A percentile compares a stretch with the other conserved stretches of the same genome.
Evolutionary conservation across 2,113 vertebrate species (phyloP).

Genomic region (Oreotragus oreotragus): DNA sequence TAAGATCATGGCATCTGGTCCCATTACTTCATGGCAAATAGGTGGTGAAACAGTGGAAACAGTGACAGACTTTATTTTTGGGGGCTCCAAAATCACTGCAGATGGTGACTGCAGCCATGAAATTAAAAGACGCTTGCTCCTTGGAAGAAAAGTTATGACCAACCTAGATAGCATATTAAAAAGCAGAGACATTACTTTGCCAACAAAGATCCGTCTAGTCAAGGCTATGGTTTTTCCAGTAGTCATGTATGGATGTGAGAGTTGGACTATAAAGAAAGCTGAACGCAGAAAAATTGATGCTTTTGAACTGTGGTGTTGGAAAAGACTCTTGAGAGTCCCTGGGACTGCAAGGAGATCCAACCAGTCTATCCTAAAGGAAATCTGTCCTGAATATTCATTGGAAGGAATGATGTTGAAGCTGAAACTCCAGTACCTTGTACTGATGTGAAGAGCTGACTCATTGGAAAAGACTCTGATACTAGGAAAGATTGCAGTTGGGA

Average conservation of each 20-base stretch:
- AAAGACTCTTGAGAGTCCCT: background rate
- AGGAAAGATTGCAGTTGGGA: background rate
- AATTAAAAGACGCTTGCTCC: background rate
- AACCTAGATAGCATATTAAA: background rate
- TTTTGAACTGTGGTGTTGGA: background rate
- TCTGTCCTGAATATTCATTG: background rate
- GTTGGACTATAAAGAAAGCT: background rate
- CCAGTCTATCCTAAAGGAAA: background rate
- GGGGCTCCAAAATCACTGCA: background rate
- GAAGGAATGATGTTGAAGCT: background rate
- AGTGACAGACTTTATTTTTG: fast-evolving
- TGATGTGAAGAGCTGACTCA: background rate
- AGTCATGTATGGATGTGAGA: background rate
- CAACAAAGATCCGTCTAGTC: too few relatives aligned
- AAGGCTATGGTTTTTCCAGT: background rate
- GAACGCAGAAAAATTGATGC: background rate
- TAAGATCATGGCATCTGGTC: background rate
- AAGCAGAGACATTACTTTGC: too few relatives aligned
- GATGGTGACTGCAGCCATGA: background rate
- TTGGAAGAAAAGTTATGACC: background rate
- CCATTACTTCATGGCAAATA: background rate
- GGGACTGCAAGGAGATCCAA: background rate
- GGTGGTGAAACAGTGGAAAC: background rate
- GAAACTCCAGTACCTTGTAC: background rate
- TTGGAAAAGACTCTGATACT: background rate